Evolutionary conservation across 2,888 invertebrate genomes (phyloP), one percentile per base, ranked within the genome.

Genomic region (Morpho deidamia): DNA sequence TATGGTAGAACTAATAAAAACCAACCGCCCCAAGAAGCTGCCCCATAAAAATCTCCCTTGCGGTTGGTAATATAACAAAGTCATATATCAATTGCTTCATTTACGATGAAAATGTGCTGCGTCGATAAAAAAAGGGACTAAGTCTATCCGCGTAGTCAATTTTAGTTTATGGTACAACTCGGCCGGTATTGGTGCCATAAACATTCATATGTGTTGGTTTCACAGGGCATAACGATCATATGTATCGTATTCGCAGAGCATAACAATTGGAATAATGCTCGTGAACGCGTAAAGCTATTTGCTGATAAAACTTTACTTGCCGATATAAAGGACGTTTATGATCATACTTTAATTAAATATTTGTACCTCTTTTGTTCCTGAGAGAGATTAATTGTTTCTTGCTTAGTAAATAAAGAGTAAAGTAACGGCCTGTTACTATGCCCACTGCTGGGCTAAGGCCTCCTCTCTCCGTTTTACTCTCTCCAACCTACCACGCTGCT

Each of bases 21-120:
- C n/a, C 35, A 49, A 11, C n/a, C 40, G 44, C 11, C 40, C 8
- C 8, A 10, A n/a, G 35, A 40, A 49, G 49, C 32, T 48, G 8
- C 35, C 12, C 40, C 35, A 54, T 49, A 49, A 54, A 54, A 49
- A 44, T 39, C 32, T 37, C 35, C 35, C 35, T 37, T 10, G 35
- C 44, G 44, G 41, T 35, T 40, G 23, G 38, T 44, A 45, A 42
- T 54, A 54, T 42, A 42, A 46, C 44, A 59, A 53, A 56, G 51
- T 51, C 44, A 55, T 56, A 56, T 61, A 60, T 57, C 62, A 62
- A 60, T 60, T 60, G 56, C 52, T 53, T 53, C 53, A 54, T 58
- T 58, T 58, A 60, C 56, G 56, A 69, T 53, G 47, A 56, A 56
- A 56, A 56, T 53, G 48, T 49, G 53, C 44, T 44, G 48, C 38